Conservation (phyloP, 1,140 invertebrate genomes). For the Sycophaga agraensis region DNA sequence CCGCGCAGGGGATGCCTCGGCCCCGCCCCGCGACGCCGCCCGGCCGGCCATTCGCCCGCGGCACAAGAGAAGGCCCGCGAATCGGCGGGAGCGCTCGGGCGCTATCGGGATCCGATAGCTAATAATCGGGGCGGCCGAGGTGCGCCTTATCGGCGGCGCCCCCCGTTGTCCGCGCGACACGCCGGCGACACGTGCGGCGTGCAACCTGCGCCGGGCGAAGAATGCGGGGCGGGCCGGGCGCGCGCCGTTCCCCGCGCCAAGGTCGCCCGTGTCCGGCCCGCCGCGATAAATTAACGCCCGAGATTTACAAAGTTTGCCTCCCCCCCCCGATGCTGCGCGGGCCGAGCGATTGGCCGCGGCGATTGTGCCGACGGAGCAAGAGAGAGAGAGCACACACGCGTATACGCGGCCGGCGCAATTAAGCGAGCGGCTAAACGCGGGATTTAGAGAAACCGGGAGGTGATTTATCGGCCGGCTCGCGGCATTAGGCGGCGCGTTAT, state of each 20-base stretch:
- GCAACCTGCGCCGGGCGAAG: neutral
- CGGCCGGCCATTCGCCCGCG: too few species aligned
- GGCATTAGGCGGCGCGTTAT: neutral
- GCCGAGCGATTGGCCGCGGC: neutral
- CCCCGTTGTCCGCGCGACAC: neutral
- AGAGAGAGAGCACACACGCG: too few species aligned
- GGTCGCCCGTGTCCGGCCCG: too few species aligned
- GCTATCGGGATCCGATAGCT: neutral
- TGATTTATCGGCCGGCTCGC: slow-evolving; percentile 3
- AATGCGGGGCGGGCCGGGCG: neutral
- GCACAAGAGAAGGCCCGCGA: too few species aligned
- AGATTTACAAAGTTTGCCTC: too few species aligned
- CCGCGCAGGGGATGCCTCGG: too few species aligned
- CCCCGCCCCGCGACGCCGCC: too few species aligned
- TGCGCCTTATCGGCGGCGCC: neutral
- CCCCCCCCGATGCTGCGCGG: too few species aligned
- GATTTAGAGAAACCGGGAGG: neutral
- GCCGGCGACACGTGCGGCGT: neutral
- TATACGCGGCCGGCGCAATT: too few species aligned
- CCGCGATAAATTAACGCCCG: too few species aligned
- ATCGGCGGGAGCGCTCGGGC: neutral
- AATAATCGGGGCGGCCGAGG: neutral
- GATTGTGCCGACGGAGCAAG: slow-evolving; percentile 2
- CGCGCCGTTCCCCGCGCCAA: neutral
- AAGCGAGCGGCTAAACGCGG: too few species aligned